phyloP scores from a whole-genome alignment of 2,797 vertebrate genomes.

The Anguilla marmorata region DNA sequence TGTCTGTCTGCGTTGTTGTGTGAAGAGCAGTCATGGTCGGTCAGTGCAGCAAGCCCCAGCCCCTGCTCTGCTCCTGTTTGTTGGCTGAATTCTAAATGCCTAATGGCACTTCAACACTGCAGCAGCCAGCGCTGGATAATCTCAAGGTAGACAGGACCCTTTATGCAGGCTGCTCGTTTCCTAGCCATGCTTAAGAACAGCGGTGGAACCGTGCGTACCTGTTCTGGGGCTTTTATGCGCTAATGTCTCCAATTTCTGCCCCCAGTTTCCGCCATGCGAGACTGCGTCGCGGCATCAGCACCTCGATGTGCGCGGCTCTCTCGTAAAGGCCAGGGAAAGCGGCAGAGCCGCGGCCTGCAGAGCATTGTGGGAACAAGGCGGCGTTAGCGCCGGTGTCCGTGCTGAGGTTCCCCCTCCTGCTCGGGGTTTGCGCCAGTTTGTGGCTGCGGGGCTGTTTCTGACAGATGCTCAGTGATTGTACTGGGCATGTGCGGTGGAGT shows the following conservation, averaged over 20 bases:
- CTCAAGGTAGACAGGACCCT: not conserved
- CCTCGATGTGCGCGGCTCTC: not conserved
- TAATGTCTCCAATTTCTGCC: not conserved
- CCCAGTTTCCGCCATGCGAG: not conserved
- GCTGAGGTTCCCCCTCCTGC: not conserved
- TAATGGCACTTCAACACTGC: not conserved
- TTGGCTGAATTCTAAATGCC: not conserved
- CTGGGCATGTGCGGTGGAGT: not conserved
- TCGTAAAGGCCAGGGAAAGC: not conserved
- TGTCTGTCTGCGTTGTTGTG: not conserved
- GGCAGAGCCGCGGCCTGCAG: not conserved
- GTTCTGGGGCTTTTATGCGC: not conserved
- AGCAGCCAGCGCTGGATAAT: not conserved
- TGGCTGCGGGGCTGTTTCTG: not conserved
- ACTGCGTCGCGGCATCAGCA: not conserved
- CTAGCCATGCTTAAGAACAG: not conserved
- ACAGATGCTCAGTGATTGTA: not conserved
- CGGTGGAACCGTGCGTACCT: not conserved
- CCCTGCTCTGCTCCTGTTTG: not conserved
- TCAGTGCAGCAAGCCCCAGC: not conserved
- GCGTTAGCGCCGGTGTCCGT: not conserved
- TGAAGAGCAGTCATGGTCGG: not conserved
- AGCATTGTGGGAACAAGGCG: not conserved
- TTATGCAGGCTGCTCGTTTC: not conserved
- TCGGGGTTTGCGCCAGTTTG: not conserved